Percentiles rank a stretch among this genome's conserved stretches.
Evolutionary conservation across 2,888 invertebrate species (phyloP).

Genomic region (Chrysolina americana): DNA sequence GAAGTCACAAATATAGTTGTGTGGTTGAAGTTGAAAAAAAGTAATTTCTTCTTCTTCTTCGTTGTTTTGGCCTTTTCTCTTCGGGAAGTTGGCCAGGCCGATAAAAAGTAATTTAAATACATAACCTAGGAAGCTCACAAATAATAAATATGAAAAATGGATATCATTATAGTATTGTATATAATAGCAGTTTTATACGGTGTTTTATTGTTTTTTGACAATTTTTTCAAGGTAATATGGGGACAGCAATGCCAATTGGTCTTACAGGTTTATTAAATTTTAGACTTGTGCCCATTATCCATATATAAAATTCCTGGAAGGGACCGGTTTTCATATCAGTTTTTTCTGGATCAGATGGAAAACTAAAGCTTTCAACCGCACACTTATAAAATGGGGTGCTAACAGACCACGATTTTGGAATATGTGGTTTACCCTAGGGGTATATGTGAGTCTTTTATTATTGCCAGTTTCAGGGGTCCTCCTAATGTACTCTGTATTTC

Average conservation of each 20-base stretch:
- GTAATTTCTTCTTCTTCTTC: too few species aligned
- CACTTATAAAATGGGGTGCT: slow-evolving; percentile 82
- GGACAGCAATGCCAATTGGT: slow-evolving; percentile 10
- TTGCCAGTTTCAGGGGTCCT: slow-evolving; percentile 79
- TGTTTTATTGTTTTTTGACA: slow-evolving; percentile 83
- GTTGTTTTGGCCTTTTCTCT: too few species aligned
- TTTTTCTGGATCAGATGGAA: slow-evolving; percentile 84
- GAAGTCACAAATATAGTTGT: too few species aligned
- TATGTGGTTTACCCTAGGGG: slow-evolving; percentile 82
- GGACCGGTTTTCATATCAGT: slow-evolving; percentile 82
- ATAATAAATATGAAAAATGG: slow-evolving; percentile 71
- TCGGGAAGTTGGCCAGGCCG: too few species aligned
- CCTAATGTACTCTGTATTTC: slow-evolving; percentile 71
- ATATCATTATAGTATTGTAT: slow-evolving; percentile 76
- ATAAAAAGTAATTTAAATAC: background rate
- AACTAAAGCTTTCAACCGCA: slow-evolving; percentile 84
- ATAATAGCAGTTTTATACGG: slow-evolving; percentile 77
- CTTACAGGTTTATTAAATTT: slow-evolving; percentile 61
- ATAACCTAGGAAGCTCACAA: background rate
- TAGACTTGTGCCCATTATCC: slow-evolving; percentile 90
- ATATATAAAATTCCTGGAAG: slow-evolving; percentile 83
- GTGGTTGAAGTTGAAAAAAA: too few species aligned
- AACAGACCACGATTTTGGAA: slow-evolving; percentile 75
- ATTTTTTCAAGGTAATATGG: slow-evolving; percentile 82
- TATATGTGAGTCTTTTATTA: slow-evolving; percentile 73